These are phyloP conservation scores for Mus spicilegus DNA, from an alignment of 2,113 vertebrate species.

Conservation along the genomic window DNA sequence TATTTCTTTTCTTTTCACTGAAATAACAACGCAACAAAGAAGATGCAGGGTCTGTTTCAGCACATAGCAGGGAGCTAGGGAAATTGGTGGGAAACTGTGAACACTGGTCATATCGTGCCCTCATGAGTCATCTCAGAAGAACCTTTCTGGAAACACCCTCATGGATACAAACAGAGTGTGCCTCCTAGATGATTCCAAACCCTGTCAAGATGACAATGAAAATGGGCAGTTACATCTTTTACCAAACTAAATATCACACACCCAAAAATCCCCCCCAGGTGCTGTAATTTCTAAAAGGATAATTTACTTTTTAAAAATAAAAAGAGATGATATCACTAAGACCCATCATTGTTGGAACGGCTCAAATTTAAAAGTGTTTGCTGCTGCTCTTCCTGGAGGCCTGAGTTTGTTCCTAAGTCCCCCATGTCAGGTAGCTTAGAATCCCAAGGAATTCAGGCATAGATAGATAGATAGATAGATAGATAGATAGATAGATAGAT, in stretches of 20 bases:
- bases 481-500: no score
- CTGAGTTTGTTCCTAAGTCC: neutral
- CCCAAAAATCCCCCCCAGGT: neutral
- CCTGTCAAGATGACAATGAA: neutral
- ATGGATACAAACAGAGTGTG: no score
- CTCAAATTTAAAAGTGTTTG: neutral
- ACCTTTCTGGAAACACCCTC: neutral
- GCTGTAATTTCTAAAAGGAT: neutral
- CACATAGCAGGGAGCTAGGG: neutral
- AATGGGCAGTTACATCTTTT: no score
- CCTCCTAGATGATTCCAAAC: neutral
- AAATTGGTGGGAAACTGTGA: neutral
- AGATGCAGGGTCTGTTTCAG: neutral
- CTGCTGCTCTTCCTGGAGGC: neutral
- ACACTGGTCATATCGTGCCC: neutral
- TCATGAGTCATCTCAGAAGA: neutral
- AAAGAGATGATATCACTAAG: neutral
- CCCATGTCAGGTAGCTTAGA: neutral
- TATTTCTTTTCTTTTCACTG: neutral
- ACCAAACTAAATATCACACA: neutral
- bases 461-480: no score
- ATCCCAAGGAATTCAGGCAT: neutral
- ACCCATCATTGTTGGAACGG: neutral
- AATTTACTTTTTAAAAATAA: neutral
- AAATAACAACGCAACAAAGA: neutral